Evolutionary conservation across 2,888 invertebrate genomes (phyloP), one percentile per base, ranked within the genome.

Genomic region (Belgica antarctica): DNA sequence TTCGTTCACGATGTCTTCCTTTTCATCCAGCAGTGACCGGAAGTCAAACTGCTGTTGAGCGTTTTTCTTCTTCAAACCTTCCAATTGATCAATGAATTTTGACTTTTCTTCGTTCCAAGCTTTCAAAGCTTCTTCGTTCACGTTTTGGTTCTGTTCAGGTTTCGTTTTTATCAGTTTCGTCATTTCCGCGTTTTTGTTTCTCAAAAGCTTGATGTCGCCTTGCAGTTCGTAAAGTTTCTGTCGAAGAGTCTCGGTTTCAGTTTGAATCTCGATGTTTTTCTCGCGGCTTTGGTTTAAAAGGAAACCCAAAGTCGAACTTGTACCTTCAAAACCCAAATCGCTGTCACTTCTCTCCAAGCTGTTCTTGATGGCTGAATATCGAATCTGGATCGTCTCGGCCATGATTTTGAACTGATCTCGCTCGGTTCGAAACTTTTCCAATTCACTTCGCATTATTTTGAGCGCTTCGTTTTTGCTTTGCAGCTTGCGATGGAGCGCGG

Each of bases 401-500:
- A 92, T 85, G 7, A 89, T 78, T 77, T 90, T 91, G 75, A 87
- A 92, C 76, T 89, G 87, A 77, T 93, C 92, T 28, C 90, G 81
- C 76, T 94, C 91, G 75, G 86, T 86, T 71, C 88, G 86, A 76
- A 89, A 90, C 78, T 88, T 87, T 74, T 90, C 89, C 71, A 93
- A 78, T 76, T 92, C 91, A 74, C 86, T 85, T 72, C 86, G 88
- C 77, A 93, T 82, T 72, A 92, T 89, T n/a, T 87, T 81, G 36
- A 94, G 78, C 1, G 92, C 92, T 78, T 92, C 92, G 66, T 89
- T 83, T 79, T 94, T 93, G 75, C 91, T 89, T 75, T 90, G 88
- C 25, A 92, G 80, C 78, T 91, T 92, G 72, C 88, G 85, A 75
- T 85, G 85, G 17, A 88, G 77, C 1, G 86, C 86, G 8, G 84